Evolutionary conservation across 2,888 invertebrate genomes (phyloP).

Genomic region (Acronicta alni): DNA sequence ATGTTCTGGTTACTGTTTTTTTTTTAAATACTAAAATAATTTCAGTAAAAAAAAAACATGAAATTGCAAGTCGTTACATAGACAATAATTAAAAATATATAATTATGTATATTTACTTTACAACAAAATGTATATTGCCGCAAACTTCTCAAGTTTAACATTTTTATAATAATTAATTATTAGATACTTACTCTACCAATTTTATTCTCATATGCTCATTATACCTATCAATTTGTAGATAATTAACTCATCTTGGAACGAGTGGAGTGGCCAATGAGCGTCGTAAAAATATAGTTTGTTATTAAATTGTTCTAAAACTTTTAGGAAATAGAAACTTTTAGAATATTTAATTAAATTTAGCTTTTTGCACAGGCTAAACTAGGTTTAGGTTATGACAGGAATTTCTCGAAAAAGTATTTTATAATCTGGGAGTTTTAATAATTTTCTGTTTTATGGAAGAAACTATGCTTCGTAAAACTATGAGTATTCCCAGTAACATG

Average conservation of each 20-base stretch:
- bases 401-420: too few relatives aligned
- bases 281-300: constrained; percentile 24
- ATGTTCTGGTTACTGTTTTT: too few relatives aligned
- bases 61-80: not conserved
- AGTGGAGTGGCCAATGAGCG: constrained; percentile 44
- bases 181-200: not conserved
- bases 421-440: not conserved
- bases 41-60: not conserved
- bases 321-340: constrained; percentile 10
- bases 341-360: constrained; percentile 9
- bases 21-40: too few relatives aligned
- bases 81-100: not conserved
- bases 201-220: constrained; percentile 6
- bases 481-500: constrained; percentile 5
- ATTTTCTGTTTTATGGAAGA: constrained; percentile 7
- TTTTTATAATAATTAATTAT: not conserved
- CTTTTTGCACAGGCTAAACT: constrained; percentile 44
- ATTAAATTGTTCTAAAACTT: constrained; percentile 24
- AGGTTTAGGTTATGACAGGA: constrained; percentile 29
- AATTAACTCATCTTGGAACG: constrained; percentile 13
- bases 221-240: not conserved
- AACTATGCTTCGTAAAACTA: constrained; percentile 15
- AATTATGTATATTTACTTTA: not conserved
- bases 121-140: not conserved
- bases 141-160: not conserved